Conservation (phyloP, 64 coral and sea anemone genomes). For the Hydrozoanthus tunicans region DNA sequence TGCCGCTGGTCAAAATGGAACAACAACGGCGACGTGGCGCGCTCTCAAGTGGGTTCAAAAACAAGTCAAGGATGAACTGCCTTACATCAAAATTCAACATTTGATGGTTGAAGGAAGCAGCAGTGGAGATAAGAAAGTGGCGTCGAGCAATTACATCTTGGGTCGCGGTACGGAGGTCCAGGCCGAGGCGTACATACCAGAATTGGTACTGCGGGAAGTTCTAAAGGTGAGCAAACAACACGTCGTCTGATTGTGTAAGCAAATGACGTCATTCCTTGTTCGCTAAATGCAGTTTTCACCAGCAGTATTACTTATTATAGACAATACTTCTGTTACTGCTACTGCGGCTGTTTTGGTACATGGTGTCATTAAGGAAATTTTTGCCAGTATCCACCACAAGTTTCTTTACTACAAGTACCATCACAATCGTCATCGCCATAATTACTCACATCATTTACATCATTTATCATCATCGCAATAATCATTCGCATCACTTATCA, state of each 20-base stretch:
- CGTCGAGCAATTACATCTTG: conserved; percentile 10
- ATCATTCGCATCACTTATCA: no score
- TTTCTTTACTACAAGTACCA: no score
- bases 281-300: no score
- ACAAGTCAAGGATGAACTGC: conserved; percentile 23
- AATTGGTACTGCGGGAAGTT: conserved; percentile 19
- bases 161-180: conserved; percentile 62
- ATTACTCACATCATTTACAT: no score
- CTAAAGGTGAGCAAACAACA: conserved; percentile 14
- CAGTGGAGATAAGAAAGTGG: conserved; percentile 45
- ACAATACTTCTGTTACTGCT: no score
- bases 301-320: no score
- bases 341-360: no score
- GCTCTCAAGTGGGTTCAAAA: conserved; percentile 40
- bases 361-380: no score
- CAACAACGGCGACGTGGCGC: conserved; percentile 44
- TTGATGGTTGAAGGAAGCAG: conserved; percentile 14
- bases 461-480: no score
- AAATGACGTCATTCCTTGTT: no score
- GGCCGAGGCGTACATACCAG: conserved; percentile 51
- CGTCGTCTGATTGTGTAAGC: conserved; percentile 43
- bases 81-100: conserved; percentile 30
- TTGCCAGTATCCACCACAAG: no score
- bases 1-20: conserved; percentile 60
- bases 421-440: no score